Base-by-base conservation (phyloP, 2,797 vertebrate genomes). In the Buphagus erythrorhynchus region DNA sequence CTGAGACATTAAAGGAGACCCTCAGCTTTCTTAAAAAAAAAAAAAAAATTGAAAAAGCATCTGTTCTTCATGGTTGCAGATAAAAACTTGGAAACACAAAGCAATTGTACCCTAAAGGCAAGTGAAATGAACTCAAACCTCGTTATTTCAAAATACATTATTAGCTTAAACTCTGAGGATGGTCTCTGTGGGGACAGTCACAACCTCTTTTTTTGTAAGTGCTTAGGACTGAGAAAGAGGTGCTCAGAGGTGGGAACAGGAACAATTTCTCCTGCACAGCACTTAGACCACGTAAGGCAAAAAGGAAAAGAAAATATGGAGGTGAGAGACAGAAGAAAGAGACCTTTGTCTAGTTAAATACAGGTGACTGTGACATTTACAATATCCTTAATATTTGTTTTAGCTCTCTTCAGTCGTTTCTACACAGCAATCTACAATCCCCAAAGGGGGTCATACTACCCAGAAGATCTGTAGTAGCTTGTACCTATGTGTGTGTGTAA, bases 81-180 rank as follows among this genome's bases (percentile, higher is more conserved):
- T 66, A 90, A 88, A 92, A 92, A n/a, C 77, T 86, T 82, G 42
- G 62, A 80, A 82, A 80, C 33, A 38, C 6, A 62, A 92, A 80
- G 52, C 43, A 87, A 74, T 61, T 59, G 24, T 31, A 90, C 43
- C 46, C 88, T 90, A 66, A 93, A 92, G 73, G 79, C 77, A 93
- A 78, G 43, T 59, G 73, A 93, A 94, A 94, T 75, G 3, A 92
- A 92, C 28, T 75, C 76, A 94, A 81, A 95, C 40, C 68, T 78
- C 81, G 18, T 90, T 75, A 84, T 76, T 95, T 78, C 12, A 66
- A 81, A 94, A 93, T 29, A 68, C 15, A 21, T n/a, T 2, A 67
- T 91, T 77, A 89, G 31, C 59, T 87, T 69, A 76, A 90, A 91
- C 19, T 80, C 75, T 83, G 20, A 77, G 87, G 61, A 71, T 43